These are phyloP conservation scores for Polypedilum pembai DNA, from an alignment of 1,140 invertebrate species.

Conservation along the genomic window DNA sequence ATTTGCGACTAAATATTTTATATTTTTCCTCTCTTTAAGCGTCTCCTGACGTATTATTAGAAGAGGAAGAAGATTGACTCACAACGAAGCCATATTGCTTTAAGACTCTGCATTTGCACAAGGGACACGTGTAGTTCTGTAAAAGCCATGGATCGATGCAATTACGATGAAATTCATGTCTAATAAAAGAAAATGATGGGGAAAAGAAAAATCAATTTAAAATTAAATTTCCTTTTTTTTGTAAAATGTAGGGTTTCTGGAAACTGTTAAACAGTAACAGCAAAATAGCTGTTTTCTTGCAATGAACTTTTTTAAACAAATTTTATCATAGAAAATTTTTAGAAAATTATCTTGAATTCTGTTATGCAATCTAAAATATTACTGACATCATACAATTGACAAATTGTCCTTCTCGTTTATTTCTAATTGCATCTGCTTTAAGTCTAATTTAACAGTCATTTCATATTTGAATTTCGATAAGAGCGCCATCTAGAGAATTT, in stretches of 20 bases:
- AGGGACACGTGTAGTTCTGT: conserved; percentile 86
- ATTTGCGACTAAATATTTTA: neutral
- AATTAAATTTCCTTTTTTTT: neutral
- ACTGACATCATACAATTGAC: too few relatives aligned
- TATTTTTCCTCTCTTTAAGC: neutral
- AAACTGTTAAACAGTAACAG: too few relatives aligned
- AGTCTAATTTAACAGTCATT: too few relatives aligned
- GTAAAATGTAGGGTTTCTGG: neutral
- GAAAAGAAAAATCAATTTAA: neutral
- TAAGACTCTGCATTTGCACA: conserved; percentile 93
- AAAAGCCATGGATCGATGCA: conserved; percentile 93
- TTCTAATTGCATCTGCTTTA: too few relatives aligned
- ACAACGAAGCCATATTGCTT: conserved; percentile 84
- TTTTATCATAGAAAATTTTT: too few relatives aligned
- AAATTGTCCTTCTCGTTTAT: too few relatives aligned
- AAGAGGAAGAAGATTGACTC: conserved; percentile 41
- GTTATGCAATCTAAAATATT: too few relatives aligned
- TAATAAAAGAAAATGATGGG: conserved; percentile 40
- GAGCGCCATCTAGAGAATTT: too few relatives aligned
- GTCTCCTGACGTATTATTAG: neutral
- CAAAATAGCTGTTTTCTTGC: too few relatives aligned
- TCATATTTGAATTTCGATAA: too few relatives aligned
- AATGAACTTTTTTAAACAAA: too few relatives aligned
- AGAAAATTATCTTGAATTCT: too few relatives aligned
- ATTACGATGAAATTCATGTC: conserved; percentile 87